Percentiles rank a stretch among this genome's conserved stretches.
These are phyloP conservation scores for Clarias pachynema DNA, from an alignment of 2,797 vertebrate species.

Conservation along the genomic window DNA sequence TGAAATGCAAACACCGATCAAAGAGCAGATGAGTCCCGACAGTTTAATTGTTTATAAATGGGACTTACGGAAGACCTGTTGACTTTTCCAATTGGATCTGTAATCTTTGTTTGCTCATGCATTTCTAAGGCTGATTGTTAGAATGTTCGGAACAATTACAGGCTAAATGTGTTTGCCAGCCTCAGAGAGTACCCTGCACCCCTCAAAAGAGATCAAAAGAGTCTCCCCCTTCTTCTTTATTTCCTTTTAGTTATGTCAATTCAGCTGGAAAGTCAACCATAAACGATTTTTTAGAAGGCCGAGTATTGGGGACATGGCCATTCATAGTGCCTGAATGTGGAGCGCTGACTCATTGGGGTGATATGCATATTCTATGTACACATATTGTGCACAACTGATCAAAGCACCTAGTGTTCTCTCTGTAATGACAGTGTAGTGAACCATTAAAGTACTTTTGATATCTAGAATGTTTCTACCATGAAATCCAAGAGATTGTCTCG, in stretches of 20 bases:
- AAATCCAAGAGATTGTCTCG: not conserved
- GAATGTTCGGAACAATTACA: constrained; percentile 79
- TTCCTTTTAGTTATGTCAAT: constrained; percentile 76
- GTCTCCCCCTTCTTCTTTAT: constrained; percentile 70
- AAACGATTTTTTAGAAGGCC: constrained; percentile 71
- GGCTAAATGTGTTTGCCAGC: constrained; percentile 82
- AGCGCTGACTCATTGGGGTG: constrained; percentile 56
- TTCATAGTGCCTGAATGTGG: constrained; percentile 60
- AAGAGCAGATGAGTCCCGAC: constrained; percentile 67
- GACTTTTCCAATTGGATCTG: constrained; percentile 80
- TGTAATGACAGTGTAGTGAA: not conserved
- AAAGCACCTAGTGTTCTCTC: constrained; percentile 63
- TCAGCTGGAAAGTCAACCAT: constrained; percentile 79
- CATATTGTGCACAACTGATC: constrained; percentile 70
- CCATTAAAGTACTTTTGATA: constrained; percentile 1
- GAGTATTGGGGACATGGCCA: constrained; percentile 66
- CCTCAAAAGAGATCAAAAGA: constrained; percentile 80
- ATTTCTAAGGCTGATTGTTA: constrained; percentile 77
- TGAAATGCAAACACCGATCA: constrained; percentile 76
- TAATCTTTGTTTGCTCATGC: constrained; percentile 81
- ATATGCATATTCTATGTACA: constrained; percentile 71
- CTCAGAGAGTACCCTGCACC: constrained; percentile 64
- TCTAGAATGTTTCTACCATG: not conserved
- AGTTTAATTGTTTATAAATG: constrained; percentile 72
- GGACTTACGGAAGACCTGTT: constrained; percentile 73